Evolutionary conservation across 2,888 invertebrate species (phyloP), one percentile per base, ranked within the genome.

Genomic region (Pseudolycoriella hygida): DNA sequence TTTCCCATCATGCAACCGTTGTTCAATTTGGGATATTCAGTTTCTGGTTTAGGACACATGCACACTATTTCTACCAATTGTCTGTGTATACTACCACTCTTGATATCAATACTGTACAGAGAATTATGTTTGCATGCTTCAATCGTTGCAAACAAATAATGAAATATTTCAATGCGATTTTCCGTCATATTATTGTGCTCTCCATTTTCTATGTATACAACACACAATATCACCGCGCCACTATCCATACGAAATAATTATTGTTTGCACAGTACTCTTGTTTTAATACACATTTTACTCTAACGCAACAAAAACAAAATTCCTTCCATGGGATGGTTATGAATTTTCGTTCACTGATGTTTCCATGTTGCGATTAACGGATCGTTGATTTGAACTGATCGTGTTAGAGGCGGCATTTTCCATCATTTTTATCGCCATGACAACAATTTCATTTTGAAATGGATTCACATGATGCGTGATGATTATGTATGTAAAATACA

Each of bases 391-490:
- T 39, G 39, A 39, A 39, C 17, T 39, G 39, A 39, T 39, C 39
- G 39, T 39, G 17, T 39, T 39, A 39, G 39, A 10, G 4, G 15
- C 15, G 34, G 34, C 15, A 34, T 34, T 39, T 17, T 39, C 17
- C 39, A 39, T 39, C 17, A 39, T 39, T 17, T 39, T 14, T 39
- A 39, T 39, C 39, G 15, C 39, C 14, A 39, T 39, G 39, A 39
- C 34, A 34, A 34, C 34, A 14, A 39, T 17, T 39, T 39, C 10
- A 39, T 39, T 39, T 39, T 17, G 17, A 39, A 39, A 39, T 39
- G 39, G 15, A 39, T 39, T 39, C 39, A 39, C 39, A 39, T 17
- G 39, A 39, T 39, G 39, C 39, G 39, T 39, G 39, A 39, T 39
- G 17, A 39, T 39, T 14, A 34, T 14, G 15, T 25, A 25, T 25